These are phyloP conservation scores for Pararge aegeria DNA, from an alignment of 1,140 invertebrate species.

Conservation along the genomic window DNA sequence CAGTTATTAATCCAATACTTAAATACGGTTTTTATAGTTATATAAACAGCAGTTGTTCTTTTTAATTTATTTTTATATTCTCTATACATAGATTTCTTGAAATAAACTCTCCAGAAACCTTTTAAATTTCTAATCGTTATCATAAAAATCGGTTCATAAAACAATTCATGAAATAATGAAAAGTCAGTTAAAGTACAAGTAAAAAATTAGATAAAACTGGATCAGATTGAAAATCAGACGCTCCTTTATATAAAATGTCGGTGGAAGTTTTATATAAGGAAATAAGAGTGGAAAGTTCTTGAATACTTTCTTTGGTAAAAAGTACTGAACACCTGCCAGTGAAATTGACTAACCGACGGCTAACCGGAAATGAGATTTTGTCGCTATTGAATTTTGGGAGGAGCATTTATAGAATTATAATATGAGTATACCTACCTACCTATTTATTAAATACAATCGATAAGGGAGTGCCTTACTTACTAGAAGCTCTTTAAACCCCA, in stretches of 20 bases:
- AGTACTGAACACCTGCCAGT: conserved; percentile 22
- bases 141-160: no score
- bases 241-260: neutral
- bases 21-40: neutral
- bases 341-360: conserved; percentile 27
- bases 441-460: no score
- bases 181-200: neutral
- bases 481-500: no score
- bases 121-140: no score
- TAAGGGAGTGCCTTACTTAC: no score
- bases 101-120: no score
- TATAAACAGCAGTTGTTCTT: no score
- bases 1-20: neutral
- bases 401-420: neutral
- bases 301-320: conserved; percentile 24
- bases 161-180: no score
- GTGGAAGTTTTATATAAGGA: conserved; percentile 22
- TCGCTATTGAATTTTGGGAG: conserved; percentile 24
- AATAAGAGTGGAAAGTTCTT: conserved; percentile 27
- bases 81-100: no score
- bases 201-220: conserved; percentile 4
- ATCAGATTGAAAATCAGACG: neutral
- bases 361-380: conserved; percentile 27
- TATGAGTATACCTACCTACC: no score
- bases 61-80: no score